Evolutionary conservation across 2,113 vertebrate species (phyloP).

Genomic region (Apteryx owenii): DNA sequence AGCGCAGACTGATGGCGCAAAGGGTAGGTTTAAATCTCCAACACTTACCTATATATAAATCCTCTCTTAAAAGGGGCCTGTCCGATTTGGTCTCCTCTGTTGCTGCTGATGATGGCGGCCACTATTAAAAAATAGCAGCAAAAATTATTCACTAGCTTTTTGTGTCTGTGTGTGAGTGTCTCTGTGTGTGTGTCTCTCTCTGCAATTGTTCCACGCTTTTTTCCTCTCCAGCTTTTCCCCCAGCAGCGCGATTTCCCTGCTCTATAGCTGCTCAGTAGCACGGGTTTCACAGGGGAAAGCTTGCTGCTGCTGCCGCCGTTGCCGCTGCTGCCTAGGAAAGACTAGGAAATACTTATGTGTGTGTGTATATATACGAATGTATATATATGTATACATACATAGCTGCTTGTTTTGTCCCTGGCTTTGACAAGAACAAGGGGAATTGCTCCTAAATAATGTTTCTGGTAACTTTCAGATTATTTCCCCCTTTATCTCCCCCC

Average conservation of each 20-base stretch:
- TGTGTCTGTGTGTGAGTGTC: conserved; percentile 79
- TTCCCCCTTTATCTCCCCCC: conserved; percentile 47
- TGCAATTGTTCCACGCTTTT: conserved; percentile 87
- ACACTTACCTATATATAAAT: conserved; percentile 93
- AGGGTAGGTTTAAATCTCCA: conserved; percentile 99
- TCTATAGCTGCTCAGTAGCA: conserved; percentile 81
- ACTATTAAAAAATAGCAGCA: conserved; percentile 82
- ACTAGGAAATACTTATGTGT: conserved; percentile 49
- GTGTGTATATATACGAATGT: conserved; percentile 60
- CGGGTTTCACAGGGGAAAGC: conserved; percentile 82
- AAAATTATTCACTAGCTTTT: conserved; percentile 83
- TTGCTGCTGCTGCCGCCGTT: conserved; percentile 31
- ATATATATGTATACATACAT: conserved; percentile 63
- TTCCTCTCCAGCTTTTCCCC: conserved; percentile 77
- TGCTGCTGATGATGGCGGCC: conserved; percentile 82
- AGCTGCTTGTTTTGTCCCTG: conserved; percentile 75
- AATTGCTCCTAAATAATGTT: conserved; percentile 88
- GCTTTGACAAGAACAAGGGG: conserved; percentile 82
- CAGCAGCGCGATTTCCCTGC: conserved; percentile 76
- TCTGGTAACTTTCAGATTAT: conserved; percentile 90
- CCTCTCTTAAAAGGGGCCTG: conserved; percentile 88
- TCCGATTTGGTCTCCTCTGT: conserved; percentile 75
- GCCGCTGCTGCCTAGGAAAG: conserved; percentile 13
- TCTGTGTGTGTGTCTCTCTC: conserved; percentile 74
- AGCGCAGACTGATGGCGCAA: conserved; percentile 99